These are phyloP conservation scores for Vidua chalybeata DNA, from an alignment of 2,113 vertebrate species.

Conservation along the genomic window DNA sequence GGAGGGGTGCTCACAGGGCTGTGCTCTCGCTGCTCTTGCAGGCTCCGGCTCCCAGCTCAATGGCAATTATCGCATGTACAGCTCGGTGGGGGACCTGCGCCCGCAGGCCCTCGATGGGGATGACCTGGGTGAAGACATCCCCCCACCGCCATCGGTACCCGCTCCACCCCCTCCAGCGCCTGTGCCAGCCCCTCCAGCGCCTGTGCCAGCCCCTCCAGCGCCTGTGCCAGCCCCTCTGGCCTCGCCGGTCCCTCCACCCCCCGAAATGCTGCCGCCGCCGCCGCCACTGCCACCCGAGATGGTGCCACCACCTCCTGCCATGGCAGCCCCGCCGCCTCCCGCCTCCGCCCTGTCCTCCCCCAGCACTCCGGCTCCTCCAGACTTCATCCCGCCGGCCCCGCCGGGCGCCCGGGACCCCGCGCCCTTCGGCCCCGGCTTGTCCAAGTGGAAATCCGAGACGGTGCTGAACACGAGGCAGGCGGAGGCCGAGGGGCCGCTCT, in stretches of 20 bases:
- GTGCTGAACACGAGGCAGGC: slow-evolving; percentile 63
- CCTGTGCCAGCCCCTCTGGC: slow-evolving; percentile 44
- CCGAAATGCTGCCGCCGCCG: neutral
- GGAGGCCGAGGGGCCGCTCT: slow-evolving; percentile 41
- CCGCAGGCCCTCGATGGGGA: slow-evolving; percentile 36
- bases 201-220: slow-evolving; percentile 43
- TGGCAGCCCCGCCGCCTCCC: slow-evolving; percentile 2
- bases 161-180: slow-evolving; percentile 41
- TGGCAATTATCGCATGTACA: slow-evolving; percentile 75
- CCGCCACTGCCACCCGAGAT: neutral
- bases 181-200: slow-evolving; percentile 50
- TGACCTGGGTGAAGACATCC: slow-evolving; percentile 76
- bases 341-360: slow-evolving; percentile 59
- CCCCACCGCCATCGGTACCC: slow-evolving; percentile 80
- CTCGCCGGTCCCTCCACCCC: neutral
- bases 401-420: neutral
- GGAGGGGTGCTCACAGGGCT: neutral
- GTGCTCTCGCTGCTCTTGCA: slow-evolving; percentile 26
- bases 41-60: slow-evolving; percentile 73
- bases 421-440: slow-evolving; percentile 17
- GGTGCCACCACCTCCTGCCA: slow-evolving; percentile 69
- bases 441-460: slow-evolving; percentile 74
- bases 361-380: slow-evolving; percentile 61
- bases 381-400: slow-evolving; percentile 59
- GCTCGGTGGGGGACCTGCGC: slow-evolving; percentile 78